Evolutionary conservation across 2,113 vertebrate genomes (phyloP).

Genomic region (Etia nguti): DNA sequence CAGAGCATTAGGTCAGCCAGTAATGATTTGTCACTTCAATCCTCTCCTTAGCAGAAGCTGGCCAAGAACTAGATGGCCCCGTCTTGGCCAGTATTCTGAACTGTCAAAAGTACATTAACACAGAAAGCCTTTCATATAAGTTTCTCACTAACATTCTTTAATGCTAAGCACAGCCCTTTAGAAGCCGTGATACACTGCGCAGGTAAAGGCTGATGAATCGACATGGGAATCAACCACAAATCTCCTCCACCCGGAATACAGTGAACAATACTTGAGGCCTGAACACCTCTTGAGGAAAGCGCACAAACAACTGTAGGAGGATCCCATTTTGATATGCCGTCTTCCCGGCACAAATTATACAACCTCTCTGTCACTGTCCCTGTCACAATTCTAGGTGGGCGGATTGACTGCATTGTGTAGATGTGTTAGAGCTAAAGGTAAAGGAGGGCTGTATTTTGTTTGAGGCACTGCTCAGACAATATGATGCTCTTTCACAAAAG

Average conservation of each 20-base stretch:
- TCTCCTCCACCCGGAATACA: slow-evolving; percentile 1
- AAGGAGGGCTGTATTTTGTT: slow-evolving; percentile 14
- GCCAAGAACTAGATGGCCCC: background rate
- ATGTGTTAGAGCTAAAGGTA: slow-evolving; percentile 26
- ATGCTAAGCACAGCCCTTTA: background rate
- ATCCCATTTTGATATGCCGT: slow-evolving; percentile 25
- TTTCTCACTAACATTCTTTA: background rate
- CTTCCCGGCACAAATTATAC: slow-evolving; percentile 29
- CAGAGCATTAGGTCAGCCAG: background rate
- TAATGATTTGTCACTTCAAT: background rate
- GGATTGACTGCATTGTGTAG: slow-evolving; percentile 32
- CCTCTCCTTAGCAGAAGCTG: background rate
- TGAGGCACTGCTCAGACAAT: slow-evolving; percentile 2
- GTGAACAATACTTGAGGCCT: background rate
- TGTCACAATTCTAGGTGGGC: slow-evolving; percentile 15
- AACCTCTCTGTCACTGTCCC: slow-evolving; percentile 35
- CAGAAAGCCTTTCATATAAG: background rate
- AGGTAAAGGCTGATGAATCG: slow-evolving; percentile 28
- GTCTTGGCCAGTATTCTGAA: background rate
- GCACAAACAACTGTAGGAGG: slow-evolving; percentile 9
- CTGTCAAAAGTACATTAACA: background rate
- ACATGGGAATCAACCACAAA: slow-evolving; percentile 4
- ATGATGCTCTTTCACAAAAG: slow-evolving; percentile 23
- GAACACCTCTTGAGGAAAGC: background rate
- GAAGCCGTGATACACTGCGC: background rate